Conservation (phyloP, 2,888 invertebrate genomes). For the Epinotia ramella region DNA sequence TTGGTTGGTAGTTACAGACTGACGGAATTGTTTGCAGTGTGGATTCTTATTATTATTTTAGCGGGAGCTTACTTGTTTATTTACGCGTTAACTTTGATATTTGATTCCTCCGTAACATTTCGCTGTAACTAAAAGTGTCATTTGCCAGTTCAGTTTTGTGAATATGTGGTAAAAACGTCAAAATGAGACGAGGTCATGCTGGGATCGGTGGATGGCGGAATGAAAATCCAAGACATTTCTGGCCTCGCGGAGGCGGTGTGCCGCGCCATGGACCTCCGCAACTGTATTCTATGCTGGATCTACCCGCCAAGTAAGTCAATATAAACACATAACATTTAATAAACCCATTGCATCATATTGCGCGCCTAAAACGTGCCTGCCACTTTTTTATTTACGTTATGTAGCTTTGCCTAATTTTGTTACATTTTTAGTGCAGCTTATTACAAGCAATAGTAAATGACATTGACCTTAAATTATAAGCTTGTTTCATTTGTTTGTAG, state of each 20-base stretch:
- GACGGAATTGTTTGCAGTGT: slow-evolving; percentile 29
- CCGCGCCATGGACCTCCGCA: slow-evolving; percentile 68
- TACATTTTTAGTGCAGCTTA: background rate
- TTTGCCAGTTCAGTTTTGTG: slow-evolving; percentile 48
- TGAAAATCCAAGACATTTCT: slow-evolving; percentile 75
- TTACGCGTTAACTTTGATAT: slow-evolving; percentile 35
- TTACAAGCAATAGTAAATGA: background rate
- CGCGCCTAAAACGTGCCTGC: slow-evolving; percentile 59
- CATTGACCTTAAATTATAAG: background rate
- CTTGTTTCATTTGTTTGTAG: slow-evolving; percentile 14
- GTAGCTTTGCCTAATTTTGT: background rate
- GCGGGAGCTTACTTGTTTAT: slow-evolving; percentile 62
- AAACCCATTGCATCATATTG: slow-evolving; percentile 55
- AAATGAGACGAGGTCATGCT: slow-evolving; percentile 81
- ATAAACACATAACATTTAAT: background rate
- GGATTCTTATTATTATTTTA: slow-evolving; percentile 63
- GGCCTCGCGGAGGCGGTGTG: slow-evolving; percentile 69
- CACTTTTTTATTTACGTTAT: slow-evolving; percentile 32
- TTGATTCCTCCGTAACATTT: slow-evolving; percentile 36
- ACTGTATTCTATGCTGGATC: slow-evolving; percentile 59
- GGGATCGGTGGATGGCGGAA: slow-evolving; percentile 76
- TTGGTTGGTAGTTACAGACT: slow-evolving; percentile 13
- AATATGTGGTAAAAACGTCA: slow-evolving; percentile 67
- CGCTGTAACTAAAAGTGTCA: slow-evolving; percentile 44
- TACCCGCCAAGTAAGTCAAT: slow-evolving; percentile 61